Conservation (phyloP, 1,140 invertebrate species). For the Drosophila pruinosa region DNA sequence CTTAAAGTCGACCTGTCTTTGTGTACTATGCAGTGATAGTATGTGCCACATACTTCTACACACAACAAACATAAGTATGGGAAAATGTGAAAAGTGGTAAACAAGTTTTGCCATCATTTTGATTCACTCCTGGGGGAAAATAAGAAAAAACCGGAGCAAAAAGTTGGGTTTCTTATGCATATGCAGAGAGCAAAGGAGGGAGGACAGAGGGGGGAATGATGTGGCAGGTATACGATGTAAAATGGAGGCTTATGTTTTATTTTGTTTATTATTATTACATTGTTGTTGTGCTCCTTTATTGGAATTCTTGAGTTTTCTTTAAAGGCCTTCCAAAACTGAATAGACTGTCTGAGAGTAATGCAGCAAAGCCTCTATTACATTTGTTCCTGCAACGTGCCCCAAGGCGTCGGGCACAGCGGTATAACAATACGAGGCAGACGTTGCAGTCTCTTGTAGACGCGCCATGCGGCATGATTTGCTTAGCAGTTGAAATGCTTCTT, state of each 20-base stretch:
- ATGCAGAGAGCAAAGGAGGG: slow-evolving; percentile 3
- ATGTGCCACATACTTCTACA: neutral
- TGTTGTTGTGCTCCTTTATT: slow-evolving; percentile 41
- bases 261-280: slow-evolving; percentile 53
- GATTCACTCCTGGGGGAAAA: slow-evolving; percentile 19
- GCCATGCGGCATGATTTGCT: slow-evolving; percentile 39
- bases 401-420: neutral
- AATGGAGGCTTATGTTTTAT: slow-evolving; percentile 46
- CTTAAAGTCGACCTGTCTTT: slow-evolving; percentile 13
- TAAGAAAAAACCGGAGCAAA: slow-evolving; percentile 6
- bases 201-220: neutral
- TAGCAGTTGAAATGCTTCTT: slow-evolving; percentile 27
- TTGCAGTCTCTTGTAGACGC: slow-evolving; percentile 9
- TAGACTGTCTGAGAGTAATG: slow-evolving; percentile 8
- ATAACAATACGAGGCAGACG: slow-evolving; percentile 5
- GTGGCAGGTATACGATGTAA: slow-evolving; percentile 5
- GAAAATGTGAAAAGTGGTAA: slow-evolving; percentile 51
- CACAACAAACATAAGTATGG: slow-evolving; percentile 6
- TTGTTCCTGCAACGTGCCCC: neutral
- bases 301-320: slow-evolving; percentile 15
- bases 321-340: slow-evolving; percentile 2
- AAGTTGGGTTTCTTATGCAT: slow-evolving; percentile 40
- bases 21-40: too few species aligned
- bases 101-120: slow-evolving; percentile 59
- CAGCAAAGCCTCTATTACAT: neutral